phyloP scores from a whole-genome alignment of 2,113 vertebrate species.

The Zapus hudsonius region DNA sequence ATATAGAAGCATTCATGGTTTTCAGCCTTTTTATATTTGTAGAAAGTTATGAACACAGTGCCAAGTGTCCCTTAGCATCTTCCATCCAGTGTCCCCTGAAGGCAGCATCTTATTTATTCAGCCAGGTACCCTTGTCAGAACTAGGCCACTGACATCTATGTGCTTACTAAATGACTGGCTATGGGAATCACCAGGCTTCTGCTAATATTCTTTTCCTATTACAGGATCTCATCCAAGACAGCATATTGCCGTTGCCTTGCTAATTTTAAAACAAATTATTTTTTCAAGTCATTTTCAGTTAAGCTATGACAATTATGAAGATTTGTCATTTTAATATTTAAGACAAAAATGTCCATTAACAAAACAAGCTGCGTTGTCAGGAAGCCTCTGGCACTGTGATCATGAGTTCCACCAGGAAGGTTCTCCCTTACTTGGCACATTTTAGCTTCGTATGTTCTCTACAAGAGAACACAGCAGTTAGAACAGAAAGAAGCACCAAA shows the following conservation, averaged over 20 bases:
- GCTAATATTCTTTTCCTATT: constrained; percentile 42
- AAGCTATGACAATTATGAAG: constrained; percentile 49
- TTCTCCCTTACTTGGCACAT: constrained; percentile 41
- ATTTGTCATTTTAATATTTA: constrained; percentile 69
- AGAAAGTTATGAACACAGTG: constrained; percentile 8
- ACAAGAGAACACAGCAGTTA: neutral
- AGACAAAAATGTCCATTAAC: constrained; percentile 53
- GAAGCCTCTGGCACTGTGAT: constrained; percentile 23
- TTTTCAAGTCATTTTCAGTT: constrained; percentile 48
- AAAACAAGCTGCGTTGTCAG: constrained; percentile 50
- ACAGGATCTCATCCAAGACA: constrained; percentile 55
- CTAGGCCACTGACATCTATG: constrained; percentile 15
- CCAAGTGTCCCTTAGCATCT: neutral
- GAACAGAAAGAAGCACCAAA: constrained; percentile 21
- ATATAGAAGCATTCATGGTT: neutral
- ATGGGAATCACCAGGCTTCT: neutral
- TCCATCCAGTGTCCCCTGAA: neutral
- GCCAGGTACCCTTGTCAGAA: constrained; percentile 27
- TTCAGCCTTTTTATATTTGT: neutral
- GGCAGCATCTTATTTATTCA: constrained; percentile 18
- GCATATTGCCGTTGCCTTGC: constrained; percentile 41
- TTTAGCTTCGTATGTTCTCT: constrained; percentile 38
- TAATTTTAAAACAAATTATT: constrained; percentile 58
- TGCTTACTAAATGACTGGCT: constrained; percentile 4
- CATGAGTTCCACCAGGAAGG: neutral